phyloP scores from a whole-genome alignment of 2,888 invertebrate genomes.

The Agrotis ipsilon region DNA sequence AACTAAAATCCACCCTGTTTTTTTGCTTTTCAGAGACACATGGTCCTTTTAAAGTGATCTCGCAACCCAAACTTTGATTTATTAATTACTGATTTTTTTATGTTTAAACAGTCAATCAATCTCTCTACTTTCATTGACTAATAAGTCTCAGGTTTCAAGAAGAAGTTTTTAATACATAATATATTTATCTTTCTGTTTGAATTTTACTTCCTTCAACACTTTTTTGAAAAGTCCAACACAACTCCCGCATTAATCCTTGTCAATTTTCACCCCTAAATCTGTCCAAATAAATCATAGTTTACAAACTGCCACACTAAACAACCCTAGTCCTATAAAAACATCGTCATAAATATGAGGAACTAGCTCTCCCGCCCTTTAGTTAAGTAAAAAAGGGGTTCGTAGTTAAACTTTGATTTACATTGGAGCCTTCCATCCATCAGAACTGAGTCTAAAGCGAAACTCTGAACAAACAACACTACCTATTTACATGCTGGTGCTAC shows the following conservation, averaged over 20 bases:
- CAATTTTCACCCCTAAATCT: conserved; percentile 1
- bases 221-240: neutral
- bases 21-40: too few relatives aligned
- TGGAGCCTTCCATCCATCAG: conserved; percentile 45
- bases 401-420: conserved; percentile 51
- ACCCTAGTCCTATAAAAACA: conserved; percentile 29
- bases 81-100: too few relatives aligned
- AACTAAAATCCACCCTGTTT: too few relatives aligned
- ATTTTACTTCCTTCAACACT: too few relatives aligned
- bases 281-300: conserved; percentile 37
- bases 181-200: too few relatives aligned
- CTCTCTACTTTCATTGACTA: too few relatives aligned
- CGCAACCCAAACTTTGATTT: too few relatives aligned
- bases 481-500: conserved; percentile 2
- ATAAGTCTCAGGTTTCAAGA: too few relatives aligned
- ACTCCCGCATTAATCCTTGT: neutral
- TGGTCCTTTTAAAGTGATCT: too few relatives aligned
- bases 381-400: conserved; percentile 49
- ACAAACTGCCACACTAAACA: conserved; percentile 19
- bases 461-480: conserved; percentile 42
- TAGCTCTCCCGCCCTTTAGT: conserved; percentile 27
- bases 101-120: too few relatives aligned
- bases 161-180: too few relatives aligned
- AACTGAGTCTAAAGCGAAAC: conserved; percentile 12
- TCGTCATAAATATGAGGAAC: conserved; percentile 52